Percentiles rank a stretch among this genome's conserved stretches.
phyloP scores from a whole-genome alignment of 1,140 invertebrate genomes.

The Magallana ariakensis region DNA sequence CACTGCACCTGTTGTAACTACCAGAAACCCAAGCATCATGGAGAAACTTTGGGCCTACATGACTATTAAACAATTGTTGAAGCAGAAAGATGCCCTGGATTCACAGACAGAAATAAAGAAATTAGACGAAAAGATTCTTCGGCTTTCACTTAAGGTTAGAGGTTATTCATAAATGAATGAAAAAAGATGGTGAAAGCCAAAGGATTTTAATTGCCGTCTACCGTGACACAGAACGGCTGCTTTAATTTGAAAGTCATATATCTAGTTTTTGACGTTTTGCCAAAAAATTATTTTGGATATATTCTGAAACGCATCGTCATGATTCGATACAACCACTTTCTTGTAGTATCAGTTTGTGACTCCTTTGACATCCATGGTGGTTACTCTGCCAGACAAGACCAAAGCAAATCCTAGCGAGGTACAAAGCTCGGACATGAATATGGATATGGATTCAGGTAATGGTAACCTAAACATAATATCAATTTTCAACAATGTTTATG shows the following conservation, averaged over 20 bases:
- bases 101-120: slow-evolving; percentile 51
- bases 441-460: too few relatives aligned
- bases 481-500: too few relatives aligned
- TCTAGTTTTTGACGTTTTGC: too few relatives aligned
- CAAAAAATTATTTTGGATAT: too few relatives aligned
- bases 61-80: slow-evolving; percentile 84
- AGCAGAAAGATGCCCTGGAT: slow-evolving; percentile 68
- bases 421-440: background rate
- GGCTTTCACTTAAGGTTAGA: slow-evolving; percentile 67
- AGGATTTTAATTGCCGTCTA: too few relatives aligned
- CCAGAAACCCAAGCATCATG: slow-evolving; percentile 66
- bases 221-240: too few relatives aligned
- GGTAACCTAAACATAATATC: too few relatives aligned
- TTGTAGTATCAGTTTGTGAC: slow-evolving; percentile 54
- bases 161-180: too few relatives aligned
- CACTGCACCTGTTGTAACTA: background rate
- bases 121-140: slow-evolving; percentile 58
- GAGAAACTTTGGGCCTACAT: slow-evolving; percentile 87
- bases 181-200: too few relatives aligned
- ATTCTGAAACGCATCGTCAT: too few relatives aligned
- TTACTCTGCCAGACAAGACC: slow-evolving; percentile 40
- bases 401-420: slow-evolving; percentile 32
- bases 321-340: too few relatives aligned
- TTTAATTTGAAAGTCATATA: too few relatives aligned
- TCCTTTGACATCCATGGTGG: slow-evolving; percentile 39